Base-by-base conservation (phyloP, 2,888 invertebrate species). In the Epiblema foenella region DNA sequence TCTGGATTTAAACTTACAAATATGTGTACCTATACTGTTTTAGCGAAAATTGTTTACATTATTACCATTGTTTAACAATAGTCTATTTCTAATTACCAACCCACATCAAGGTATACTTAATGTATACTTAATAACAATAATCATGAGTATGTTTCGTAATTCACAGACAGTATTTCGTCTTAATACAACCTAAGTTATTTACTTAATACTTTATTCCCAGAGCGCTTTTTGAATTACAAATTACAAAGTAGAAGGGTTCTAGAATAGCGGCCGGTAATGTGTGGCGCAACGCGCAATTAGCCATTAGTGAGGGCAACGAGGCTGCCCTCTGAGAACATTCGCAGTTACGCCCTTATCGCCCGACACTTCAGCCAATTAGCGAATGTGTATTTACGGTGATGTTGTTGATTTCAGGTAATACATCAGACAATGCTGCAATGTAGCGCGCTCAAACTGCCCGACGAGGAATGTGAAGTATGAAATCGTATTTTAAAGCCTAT, bases 221-320 rank as follows among this genome's bases (percentile, higher is more conserved):
- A n/a, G 46, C 17, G 33, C 49, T 33, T 62, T 51, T 46, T 24
- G n/a, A 42, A 60, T n/a, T 29, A 24, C 24, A n/a, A 39, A 68
- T 51, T 60, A 12, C 42, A 56, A 24, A 60, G 57, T 66, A 65
- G 37, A 65, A 66, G 20, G 65, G 60, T 57, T 65, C 39, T 42
- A 65, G 71, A 68, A 46, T 64, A 58, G 59, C 63, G 57, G 59
- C 65, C 54, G 11, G 69, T 24, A 57, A 57, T 69, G 37, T 52
- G 67, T 74, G 75, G 70, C 70, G 75, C 72, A 76, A 77, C 78
- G 37, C 54, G 69, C 71, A 72, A 75, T 75, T 75, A 75, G 72
- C 77, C 76, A 80, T 79, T 81, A 80, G 73, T 59, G 74, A 79
- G 79, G 79, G 79, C 79, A 83, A 81, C 78, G 68, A 76, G 79